Evolutionary conservation across 30 jellyfish, hydroid and myxozoan species (phyloP).

Genomic region (Pelagia noctiluca): DNA sequence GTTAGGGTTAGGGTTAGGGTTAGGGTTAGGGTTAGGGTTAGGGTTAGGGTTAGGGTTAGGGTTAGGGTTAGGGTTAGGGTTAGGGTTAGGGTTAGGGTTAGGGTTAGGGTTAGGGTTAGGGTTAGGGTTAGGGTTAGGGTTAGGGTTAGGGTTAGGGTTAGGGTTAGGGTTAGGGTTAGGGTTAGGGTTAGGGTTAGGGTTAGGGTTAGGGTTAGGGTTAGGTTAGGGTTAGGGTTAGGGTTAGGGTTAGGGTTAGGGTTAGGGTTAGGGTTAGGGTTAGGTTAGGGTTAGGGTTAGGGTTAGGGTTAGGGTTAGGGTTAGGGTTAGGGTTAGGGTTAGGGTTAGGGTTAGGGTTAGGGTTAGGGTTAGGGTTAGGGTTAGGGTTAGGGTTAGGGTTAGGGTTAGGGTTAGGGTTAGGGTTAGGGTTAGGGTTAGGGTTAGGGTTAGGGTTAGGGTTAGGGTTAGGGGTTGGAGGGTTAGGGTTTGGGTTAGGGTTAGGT

Average conservation of each 20-base stretch:
- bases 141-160: slow-evolving; percentile 27
- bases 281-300: slow-evolving; percentile 16
- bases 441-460: slow-evolving; percentile 69
- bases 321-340: slow-evolving; percentile 46
- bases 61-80: slow-evolving; percentile 39
- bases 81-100: slow-evolving; percentile 37
- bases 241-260: neutral
- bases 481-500: slow-evolving; percentile 59
- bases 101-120: slow-evolving; percentile 46
- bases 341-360: slow-evolving; percentile 48
- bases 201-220: neutral
- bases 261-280: neutral
- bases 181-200: slow-evolving; percentile 1
- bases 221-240: slow-evolving; percentile 1
- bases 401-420: slow-evolving; percentile 49
- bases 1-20: slow-evolving; percentile 25
- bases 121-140: slow-evolving; percentile 22
- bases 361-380: slow-evolving; percentile 41
- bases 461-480: slow-evolving; percentile 58
- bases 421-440: slow-evolving; percentile 57
- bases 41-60: slow-evolving; percentile 34
- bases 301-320: slow-evolving; percentile 20
- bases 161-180: slow-evolving; percentile 23
- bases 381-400: slow-evolving; percentile 42
- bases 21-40: neutral